phyloP scores from a whole-genome alignment of 2,797 vertebrate species.

The Anguilla megastoma region DNA sequence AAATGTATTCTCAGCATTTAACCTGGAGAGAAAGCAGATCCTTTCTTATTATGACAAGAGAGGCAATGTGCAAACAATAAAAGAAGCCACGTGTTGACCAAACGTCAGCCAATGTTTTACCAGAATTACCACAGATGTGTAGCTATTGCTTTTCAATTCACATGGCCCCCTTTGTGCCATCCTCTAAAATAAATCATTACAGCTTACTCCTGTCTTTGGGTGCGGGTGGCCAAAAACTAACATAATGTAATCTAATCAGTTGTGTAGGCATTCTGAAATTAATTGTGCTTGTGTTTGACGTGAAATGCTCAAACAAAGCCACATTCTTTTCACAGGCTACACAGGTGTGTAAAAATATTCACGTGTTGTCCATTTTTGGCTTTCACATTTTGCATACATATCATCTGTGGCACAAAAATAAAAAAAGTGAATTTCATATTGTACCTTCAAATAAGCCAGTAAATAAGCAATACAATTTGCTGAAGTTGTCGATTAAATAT shows the following conservation, averaged over 20 bases:
- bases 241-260: not conserved
- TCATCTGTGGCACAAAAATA: no score
- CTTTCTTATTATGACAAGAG: not conserved
- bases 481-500: no score
- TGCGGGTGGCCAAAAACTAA: not conserved
- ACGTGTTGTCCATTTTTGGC: no score
- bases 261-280: not conserved
- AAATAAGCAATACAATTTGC: no score
- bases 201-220: not conserved
- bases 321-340: not conserved
- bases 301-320: not conserved
- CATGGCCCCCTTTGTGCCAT: not conserved
- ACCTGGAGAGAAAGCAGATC: slow-evolving; percentile 12
- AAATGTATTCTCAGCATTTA: not conserved
- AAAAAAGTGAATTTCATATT: no score
- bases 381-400: no score
- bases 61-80: slow-evolving; percentile 21
- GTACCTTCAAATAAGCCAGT: no score
- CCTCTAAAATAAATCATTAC: slow-evolving; percentile 4
- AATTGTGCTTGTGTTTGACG: not conserved
- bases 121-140: not conserved
- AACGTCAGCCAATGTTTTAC: not conserved
- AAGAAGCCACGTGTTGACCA: slow-evolving; percentile 24
- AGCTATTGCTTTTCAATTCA: not conserved
- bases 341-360: no score